phyloP scores from a whole-genome alignment of 2,113 vertebrate species.

The Tylochromis polylepis region DNA sequence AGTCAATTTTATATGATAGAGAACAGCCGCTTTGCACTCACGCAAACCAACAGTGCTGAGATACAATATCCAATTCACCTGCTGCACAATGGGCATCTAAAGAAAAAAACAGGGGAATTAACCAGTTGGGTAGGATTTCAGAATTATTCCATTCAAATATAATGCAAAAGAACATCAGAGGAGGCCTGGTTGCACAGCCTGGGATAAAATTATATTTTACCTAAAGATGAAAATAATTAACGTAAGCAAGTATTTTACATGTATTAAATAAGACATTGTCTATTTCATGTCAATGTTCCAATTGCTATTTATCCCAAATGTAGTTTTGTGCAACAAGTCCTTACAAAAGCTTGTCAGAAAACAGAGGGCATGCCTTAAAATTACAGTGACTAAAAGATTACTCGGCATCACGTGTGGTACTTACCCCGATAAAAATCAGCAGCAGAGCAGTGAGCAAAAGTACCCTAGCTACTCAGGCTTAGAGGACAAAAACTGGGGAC shows the following conservation, averaged over 20 bases:
- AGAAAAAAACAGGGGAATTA: constrained; percentile 97
- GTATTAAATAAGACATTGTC: not conserved
- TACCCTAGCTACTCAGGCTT: constrained; percentile 57
- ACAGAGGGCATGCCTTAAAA: constrained; percentile 57
- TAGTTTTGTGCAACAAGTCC: constrained; percentile 67
- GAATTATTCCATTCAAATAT: constrained; percentile 53
- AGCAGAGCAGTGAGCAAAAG: constrained; percentile 48
- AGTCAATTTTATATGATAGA: constrained; percentile 88
- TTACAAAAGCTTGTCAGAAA: constrained; percentile 28
- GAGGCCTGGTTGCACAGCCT: constrained; percentile 66
- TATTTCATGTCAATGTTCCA: not conserved
- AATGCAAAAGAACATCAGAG: constrained; percentile 59
- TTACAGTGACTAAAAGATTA: constrained; percentile 32
- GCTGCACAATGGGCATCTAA: constrained; percentile 96
- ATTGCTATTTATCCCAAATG: constrained; percentile 14
- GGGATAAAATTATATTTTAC: constrained; percentile 5
- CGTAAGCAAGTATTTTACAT: not conserved
- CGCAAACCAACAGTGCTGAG: constrained; percentile 96
- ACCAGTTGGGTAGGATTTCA: constrained; percentile 72
- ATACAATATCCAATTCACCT: constrained; percentile 99
- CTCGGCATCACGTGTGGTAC: constrained; percentile 50
- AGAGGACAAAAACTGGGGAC: constrained; percentile 42
- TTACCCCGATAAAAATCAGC: constrained; percentile 64
- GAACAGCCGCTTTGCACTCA: constrained; percentile 97
- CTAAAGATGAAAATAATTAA: not conserved